A percentile compares a stretch with the other conserved stretches of the same genome.
Conservation (phyloP, 23 tunicate genomes). For the Trididemnum clinides region DNA sequence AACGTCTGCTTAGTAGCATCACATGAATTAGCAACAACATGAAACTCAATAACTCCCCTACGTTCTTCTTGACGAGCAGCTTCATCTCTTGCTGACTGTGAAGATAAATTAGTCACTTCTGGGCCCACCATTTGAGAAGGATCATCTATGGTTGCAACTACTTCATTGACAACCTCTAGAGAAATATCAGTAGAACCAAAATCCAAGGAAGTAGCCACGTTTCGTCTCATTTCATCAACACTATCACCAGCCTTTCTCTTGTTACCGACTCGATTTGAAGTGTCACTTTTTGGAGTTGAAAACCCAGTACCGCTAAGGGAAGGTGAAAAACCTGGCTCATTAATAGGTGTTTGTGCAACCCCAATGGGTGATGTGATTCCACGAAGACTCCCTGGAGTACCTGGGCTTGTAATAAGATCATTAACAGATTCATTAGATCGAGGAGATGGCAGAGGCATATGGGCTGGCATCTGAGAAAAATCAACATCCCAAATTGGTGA, state of each 20-base stretch:
- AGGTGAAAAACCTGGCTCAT: slow-evolving; percentile 25
- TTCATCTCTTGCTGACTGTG: slow-evolving; percentile 94
- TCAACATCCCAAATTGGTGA: slow-evolving; percentile 98
- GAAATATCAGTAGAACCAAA: slow-evolving; percentile 36
- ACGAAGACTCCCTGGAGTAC: slow-evolving; percentile 74
- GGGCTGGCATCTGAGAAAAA: slow-evolving; percentile 91
- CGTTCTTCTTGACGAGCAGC: slow-evolving; percentile 93
- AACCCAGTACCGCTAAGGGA: neutral
- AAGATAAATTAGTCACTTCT: slow-evolving; percentile 71
- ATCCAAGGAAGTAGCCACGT: slow-evolving; percentile 22
- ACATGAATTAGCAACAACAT: slow-evolving; percentile 77
- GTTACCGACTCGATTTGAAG: slow-evolving; percentile 5
- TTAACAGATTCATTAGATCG: slow-evolving; percentile 81
- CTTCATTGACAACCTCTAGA: slow-evolving; percentile 84
- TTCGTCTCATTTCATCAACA: slow-evolving; percentile 32
- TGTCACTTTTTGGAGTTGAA: slow-evolving; percentile 34
- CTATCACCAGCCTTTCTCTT: slow-evolving; percentile 51
- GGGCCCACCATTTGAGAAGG: slow-evolving; percentile 93
- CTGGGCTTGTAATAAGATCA: slow-evolving; percentile 78
- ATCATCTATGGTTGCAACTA: slow-evolving; percentile 74
- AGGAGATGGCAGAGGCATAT: slow-evolving; percentile 93
- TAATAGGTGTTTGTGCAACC: slow-evolving; percentile 42
- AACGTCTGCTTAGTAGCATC: slow-evolving; percentile 71
- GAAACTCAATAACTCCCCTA: slow-evolving; percentile 90
- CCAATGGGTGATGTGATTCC: slow-evolving; percentile 81